A percentile compares a stretch with the other conserved stretches of the same genome.
These are phyloP conservation scores for Lymantria monacha DNA, from an alignment of 2,888 invertebrate species.

Conservation along the genomic window DNA sequence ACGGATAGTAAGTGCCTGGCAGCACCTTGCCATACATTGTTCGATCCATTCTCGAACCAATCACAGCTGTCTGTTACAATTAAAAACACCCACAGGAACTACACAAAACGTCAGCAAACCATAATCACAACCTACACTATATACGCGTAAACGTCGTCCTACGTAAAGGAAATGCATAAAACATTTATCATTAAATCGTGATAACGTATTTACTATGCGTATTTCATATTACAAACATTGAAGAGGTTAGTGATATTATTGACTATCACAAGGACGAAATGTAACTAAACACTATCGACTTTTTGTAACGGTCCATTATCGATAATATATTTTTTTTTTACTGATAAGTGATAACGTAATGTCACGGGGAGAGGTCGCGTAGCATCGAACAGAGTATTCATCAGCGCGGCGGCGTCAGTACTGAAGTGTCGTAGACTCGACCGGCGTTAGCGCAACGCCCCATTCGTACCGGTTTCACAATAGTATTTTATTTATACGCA, in stretches of 20 bases:
- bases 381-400: conserved; percentile 68
- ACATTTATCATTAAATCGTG: conserved; percentile 25
- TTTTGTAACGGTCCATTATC: conserved; percentile 46
- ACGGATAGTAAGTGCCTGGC: conserved; percentile 92
- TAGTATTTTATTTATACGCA: conserved; percentile 66
- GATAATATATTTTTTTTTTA: conserved; percentile 47
- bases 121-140: conserved; percentile 74
- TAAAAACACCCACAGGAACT: conserved; percentile 71
- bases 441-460: conserved; percentile 63
- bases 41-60: conserved; percentile 87
- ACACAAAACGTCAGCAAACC: conserved; percentile 65
- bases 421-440: conserved; percentile 60
- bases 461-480: conserved; percentile 50
- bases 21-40: conserved; percentile 95
- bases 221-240: conserved; percentile 19
- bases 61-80: conserved; percentile 65
- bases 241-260: conserved; percentile 13
- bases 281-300: conserved; percentile 35
- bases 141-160: conserved; percentile 51
- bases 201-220: conserved; percentile 9
- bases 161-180: conserved; percentile 52
- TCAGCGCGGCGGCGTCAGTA: conserved; percentile 74
- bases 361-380: conserved; percentile 66
- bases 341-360: conserved; percentile 70
- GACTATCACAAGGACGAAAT: conserved; percentile 44